Base-by-base conservation (phyloP, 2,797 vertebrate genomes). In the Siniperca scherzeri region DNA sequence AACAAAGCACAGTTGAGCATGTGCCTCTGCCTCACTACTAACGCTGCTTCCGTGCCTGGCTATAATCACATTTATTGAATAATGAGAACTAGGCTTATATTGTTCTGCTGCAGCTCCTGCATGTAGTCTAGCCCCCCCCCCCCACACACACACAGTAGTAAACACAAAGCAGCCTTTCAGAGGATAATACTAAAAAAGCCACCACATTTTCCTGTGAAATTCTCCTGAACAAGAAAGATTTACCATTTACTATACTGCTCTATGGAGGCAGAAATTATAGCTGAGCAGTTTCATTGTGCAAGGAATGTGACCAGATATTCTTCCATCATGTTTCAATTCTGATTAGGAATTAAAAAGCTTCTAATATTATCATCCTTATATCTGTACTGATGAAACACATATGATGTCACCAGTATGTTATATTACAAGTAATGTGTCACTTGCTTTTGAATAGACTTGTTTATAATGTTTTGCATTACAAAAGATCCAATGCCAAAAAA, bases 21-120 rank as follows among this genome's bases (percentile, higher is more conserved):
- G 87, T 90, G 89, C 68, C 82, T 91, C 83, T 85, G 73, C 72
- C 73, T 89, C 71, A 46, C 77, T 67, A 60, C 78, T 82, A 81
- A 74, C 46, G 40, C 77, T 50, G 74, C 77, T 92, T 85, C 81
- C 30, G 40, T 88, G 90, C 87, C 85, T 69, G 75, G 50, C 62
- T 84, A 88, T 91, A 92, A 94, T 93, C 87, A 91, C 82, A 90
- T 89, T 90, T 90, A 92, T 80, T 91, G 78, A 92, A 90, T 88
- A 88, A 91, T 38, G 48, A 85, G 77, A 90, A 93, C 80, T 89
- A 88, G 86, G 76, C 64, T 75, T 77, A 83, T 87, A 88, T 84
- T 92, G 88, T 92, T 89, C 88, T 86, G 77, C 80, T 69, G 67
- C 59, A 52, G 78, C 82, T 86, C 70, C 66, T 82, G 74, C 55